Base-by-base conservation (phyloP, 2,888 invertebrate species). In the Diarsia rubi region DNA sequence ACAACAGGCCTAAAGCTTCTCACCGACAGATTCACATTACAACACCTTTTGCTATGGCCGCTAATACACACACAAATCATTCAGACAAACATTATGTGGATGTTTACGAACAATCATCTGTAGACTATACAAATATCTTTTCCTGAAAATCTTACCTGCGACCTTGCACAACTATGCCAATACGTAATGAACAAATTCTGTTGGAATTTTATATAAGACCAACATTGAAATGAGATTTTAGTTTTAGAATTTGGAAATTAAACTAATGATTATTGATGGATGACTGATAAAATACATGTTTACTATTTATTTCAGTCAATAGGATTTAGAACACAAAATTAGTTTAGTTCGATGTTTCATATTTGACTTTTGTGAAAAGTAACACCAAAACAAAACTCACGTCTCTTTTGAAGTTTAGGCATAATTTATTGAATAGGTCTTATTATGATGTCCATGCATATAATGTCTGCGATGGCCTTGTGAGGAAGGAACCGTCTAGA, bases 111-210 rank as follows among this genome's bases (percentile, higher is more conserved):
- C 73, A 78, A 78, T 64, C 78, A 73, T 71, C 59, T 68, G 75
- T 66, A 75, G 75, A 79, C 79, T 82, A 82, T 63, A 79, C 82
- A 75, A 71, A 72, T 82, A 81, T 68, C 64, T 69, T 71, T 79
- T 75, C 62, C 71, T 82, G 69, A 75, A 75, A 69, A 66, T 79
- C 45, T 68, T 79, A 74, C 79, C 79, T 75, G 70, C 52, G 71
- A 69, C 82, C 82, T 82, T 73, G 81, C 54, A 62, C 24, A 71
- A 63, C 57, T 80, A 68, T 72, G 64, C 59, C n/a, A 62, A n/a
- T 64, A 60, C 67, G 73, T 59, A 45, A 78, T 63, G 24, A 31
- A 24, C n/a, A n/a, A 11, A 45, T 42, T 69, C 60, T 69, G 37
- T n/a, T 49, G 16, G 52, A 66, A 66, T 12, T 49, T 45, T 62